These are phyloP conservation scores for Nipponia nippon DNA, from an alignment of 2,113 vertebrate species.

Conservation along the genomic window DNA sequence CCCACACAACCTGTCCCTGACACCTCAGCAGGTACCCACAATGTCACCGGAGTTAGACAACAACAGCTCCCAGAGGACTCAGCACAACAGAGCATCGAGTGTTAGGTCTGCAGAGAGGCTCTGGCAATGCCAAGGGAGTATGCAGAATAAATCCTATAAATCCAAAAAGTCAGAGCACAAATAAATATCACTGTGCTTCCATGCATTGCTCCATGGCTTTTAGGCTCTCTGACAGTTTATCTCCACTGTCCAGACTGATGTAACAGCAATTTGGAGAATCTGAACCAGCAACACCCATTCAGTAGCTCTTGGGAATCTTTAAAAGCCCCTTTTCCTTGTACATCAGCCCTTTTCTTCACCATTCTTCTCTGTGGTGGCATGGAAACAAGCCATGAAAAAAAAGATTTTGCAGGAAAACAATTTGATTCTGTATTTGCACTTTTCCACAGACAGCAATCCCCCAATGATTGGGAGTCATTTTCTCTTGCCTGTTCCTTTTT, in stretches of 20 bases:
- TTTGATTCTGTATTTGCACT: slow-evolving; percentile 14
- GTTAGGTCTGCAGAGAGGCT: background rate
- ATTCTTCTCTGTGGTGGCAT: background rate
- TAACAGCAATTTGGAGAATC: background rate
- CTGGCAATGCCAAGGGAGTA: background rate
- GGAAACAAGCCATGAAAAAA: slow-evolving; percentile 14
- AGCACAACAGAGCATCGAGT: background rate
- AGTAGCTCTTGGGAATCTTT: background rate
- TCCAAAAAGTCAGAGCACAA: background rate
- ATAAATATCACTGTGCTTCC: background rate
- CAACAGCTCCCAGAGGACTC: background rate
- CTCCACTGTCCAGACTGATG: background rate
- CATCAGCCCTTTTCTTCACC: background rate
- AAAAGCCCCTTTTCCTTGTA: background rate
- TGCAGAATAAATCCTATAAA: background rate
- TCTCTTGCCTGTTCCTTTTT: slow-evolving; percentile 14
- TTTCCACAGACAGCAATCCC: background rate
- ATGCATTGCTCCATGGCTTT: background rate
- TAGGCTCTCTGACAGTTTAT: background rate
- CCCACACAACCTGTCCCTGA: background rate
- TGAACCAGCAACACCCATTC: background rate
- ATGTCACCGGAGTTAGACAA: background rate
- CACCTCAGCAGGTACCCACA: background rate
- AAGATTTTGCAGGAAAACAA: background rate
- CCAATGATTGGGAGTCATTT: slow-evolving; percentile 6